These are phyloP conservation scores for Lepus oiostolus DNA, from an alignment of 2,797 vertebrate genomes.

Conservation along the genomic window DNA sequence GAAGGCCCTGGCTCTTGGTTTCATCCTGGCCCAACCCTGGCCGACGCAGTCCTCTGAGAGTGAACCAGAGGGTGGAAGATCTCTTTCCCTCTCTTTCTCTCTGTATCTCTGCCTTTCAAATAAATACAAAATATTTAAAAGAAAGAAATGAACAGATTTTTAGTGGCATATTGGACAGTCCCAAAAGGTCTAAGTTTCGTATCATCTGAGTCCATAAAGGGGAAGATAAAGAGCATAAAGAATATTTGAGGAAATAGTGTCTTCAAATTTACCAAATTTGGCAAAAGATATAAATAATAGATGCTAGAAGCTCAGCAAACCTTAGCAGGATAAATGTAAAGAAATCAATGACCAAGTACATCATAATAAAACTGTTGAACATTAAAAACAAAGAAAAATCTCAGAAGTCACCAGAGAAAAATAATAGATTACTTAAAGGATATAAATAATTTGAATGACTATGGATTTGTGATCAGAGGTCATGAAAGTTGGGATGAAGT, in stretches of 20 bases:
- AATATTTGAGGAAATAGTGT: background rate
- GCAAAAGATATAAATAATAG: background rate
- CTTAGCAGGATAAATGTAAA: background rate
- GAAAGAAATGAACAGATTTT: background rate
- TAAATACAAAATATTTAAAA: background rate
- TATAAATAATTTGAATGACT: background rate
- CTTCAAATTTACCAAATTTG: background rate
- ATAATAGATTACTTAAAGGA: background rate
- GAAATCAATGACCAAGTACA: background rate
- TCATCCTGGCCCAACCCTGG: no score
- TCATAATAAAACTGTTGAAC: background rate
- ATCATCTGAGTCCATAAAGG: background rate
- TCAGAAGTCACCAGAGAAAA: background rate
- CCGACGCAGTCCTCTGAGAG: no score
- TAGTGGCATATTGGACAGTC: background rate
- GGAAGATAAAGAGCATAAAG: constrained; percentile 10
- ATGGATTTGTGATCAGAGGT: background rate
- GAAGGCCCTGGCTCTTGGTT: no score
- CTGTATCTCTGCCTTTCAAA: background rate
- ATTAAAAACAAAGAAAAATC: background rate
- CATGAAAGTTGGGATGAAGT: background rate
- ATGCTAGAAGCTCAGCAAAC: background rate
- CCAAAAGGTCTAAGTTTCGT: background rate
- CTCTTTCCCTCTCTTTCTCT: no score
- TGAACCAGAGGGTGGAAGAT: no score